These are phyloP conservation scores for Cyanoderma ruficeps DNA, from an alignment of 2,113 vertebrate genomes.

Conservation along the genomic window DNA sequence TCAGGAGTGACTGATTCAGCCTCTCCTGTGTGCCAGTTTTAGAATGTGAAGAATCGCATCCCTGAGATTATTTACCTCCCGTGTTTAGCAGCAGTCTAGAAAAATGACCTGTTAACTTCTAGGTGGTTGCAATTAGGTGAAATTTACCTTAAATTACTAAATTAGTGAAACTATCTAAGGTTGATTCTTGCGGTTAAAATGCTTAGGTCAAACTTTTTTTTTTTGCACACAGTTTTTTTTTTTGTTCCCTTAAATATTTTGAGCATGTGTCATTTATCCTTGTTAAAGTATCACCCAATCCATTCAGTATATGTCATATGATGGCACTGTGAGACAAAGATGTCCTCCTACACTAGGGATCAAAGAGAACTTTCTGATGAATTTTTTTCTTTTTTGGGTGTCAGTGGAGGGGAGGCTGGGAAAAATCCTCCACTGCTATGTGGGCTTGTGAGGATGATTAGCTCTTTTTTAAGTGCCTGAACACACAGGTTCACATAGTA, in stretches of 20 bases:
- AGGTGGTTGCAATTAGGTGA: neutral
- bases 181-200: neutral
- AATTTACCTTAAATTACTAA: neutral
- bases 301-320: constrained; percentile 36
- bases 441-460: constrained; percentile 48
- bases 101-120: neutral
- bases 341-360: neutral
- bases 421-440: constrained; percentile 26
- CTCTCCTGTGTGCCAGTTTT: neutral
- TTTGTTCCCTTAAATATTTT: constrained; percentile 57
- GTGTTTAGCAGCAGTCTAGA: neutral
- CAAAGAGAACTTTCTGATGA: constrained; percentile 11
- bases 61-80: neutral
- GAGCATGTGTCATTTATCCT: constrained; percentile 32
- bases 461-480: constrained; percentile 1
- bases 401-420: neutral
- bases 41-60: neutral
- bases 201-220: neutral
- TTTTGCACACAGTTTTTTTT: neutral
- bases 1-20: neutral
- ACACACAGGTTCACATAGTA: constrained; percentile 24
- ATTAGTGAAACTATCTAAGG: neutral
- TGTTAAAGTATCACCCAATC: constrained; percentile 27
- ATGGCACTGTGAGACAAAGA: constrained; percentile 45
- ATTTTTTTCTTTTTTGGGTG: neutral